Conservation (phyloP, 2,888 invertebrate species). For the Cryptus armator region DNA sequence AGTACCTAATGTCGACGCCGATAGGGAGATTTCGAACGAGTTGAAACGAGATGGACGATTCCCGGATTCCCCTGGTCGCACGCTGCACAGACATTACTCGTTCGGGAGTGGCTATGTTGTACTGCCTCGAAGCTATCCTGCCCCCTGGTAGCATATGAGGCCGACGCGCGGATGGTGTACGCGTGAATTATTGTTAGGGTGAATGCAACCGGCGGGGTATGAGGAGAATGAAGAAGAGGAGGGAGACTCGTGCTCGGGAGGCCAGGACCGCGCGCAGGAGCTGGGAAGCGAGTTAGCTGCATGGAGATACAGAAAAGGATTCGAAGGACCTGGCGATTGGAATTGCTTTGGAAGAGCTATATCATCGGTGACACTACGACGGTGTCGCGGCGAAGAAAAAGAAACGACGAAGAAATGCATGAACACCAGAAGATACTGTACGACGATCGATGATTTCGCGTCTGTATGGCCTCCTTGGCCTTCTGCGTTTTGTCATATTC, state of each 20-base stretch:
- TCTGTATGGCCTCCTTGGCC: background rate
- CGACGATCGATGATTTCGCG: background rate
- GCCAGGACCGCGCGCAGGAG: slow-evolving; percentile 29
- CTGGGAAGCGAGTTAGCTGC: slow-evolving; percentile 12
- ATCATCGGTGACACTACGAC: slow-evolving; percentile 57
- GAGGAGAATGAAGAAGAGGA: slow-evolving; percentile 41
- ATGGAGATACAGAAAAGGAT: slow-evolving; percentile 45
- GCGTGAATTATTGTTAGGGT: slow-evolving; percentile 72
- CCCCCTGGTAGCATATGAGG: slow-evolving; percentile 68
- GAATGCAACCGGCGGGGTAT: slow-evolving; percentile 55
- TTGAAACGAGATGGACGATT: slow-evolving; percentile 14
- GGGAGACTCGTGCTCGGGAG: slow-evolving; percentile 39
- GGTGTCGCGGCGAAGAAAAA: slow-evolving; percentile 17
- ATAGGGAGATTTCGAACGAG: slow-evolving; percentile 16
- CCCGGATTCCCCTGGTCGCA: slow-evolving; percentile 48
- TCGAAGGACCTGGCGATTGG: slow-evolving; percentile 57
- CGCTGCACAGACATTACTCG: slow-evolving; percentile 64
- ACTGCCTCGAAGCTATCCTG: slow-evolving; percentile 37
- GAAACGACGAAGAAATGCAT: background rate
- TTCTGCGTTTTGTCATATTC: background rate
- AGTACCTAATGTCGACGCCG: slow-evolving; percentile 45
- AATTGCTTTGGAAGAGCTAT: slow-evolving; percentile 59
- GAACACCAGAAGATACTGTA: background rate
- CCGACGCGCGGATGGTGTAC: slow-evolving; percentile 70
- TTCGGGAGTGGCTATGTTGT: slow-evolving; percentile 57